These are phyloP conservation scores for Narcine bancroftii DNA, from an alignment of 2,113 vertebrate genomes.

Conservation along the genomic window DNA sequence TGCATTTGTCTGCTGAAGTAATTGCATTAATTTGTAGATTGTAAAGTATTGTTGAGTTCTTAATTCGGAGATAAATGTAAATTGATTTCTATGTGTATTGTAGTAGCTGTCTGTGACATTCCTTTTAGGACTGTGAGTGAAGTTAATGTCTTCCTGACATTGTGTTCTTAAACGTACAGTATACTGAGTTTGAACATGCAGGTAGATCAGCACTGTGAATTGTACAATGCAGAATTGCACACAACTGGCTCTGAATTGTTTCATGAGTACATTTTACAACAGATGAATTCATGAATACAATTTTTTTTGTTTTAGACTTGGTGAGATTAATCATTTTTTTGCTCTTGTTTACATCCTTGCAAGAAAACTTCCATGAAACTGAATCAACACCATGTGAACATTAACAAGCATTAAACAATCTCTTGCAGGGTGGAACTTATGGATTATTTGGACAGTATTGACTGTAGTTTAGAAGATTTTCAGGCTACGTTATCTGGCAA, in stretches of 20 bases:
- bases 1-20: not conserved
- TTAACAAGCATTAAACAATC: not conserved
- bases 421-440: slow-evolving; percentile 78
- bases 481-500: slow-evolving; percentile 88
- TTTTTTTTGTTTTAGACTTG: not conserved
- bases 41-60: not conserved
- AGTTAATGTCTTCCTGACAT: not conserved
- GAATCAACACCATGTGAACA: not conserved
- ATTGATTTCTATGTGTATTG: not conserved
- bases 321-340: not conserved
- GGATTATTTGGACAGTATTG: slow-evolving; percentile 96
- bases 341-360: not conserved
- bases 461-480: slow-evolving; percentile 96
- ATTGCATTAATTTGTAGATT: not conserved
- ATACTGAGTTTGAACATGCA: not conserved
- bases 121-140: not conserved
- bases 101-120: not conserved
- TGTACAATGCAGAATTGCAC: not conserved
- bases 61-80: not conserved
- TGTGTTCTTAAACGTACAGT: no score
- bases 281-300: not conserved
- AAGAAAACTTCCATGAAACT: not conserved
- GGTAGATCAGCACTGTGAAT: not conserved
- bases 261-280: not conserved
- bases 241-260: not conserved